Evolutionary conservation across 2,797 vertebrate species (phyloP), one percentile per base, ranked within the genome.

Genomic region (Pseudochirops cupreus): DNA sequence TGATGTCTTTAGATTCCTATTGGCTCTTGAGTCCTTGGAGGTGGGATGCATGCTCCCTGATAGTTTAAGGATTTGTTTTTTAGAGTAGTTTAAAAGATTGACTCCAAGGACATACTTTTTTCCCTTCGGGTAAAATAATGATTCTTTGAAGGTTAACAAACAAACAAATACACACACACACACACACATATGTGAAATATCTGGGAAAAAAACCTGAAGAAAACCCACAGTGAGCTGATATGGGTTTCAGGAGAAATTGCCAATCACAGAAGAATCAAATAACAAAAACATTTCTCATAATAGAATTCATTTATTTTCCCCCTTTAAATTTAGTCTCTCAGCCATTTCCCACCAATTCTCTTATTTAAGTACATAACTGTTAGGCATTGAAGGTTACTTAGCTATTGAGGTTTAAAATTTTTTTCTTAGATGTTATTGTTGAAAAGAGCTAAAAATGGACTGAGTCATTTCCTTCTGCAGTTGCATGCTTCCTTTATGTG

Each of bases 391-490:
- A 92, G 95, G 93, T 96, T 96, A 95, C 94, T 97, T 93, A 91
- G 91, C 94, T 98, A 95, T 97, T 97, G 97, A 98, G 96, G 92
- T 97, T 97, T 94, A 95, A 96, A 67, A 55, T 93, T 97, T 97
- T 82, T 97, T 97, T 93, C 97, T 98, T 97, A 94, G 97, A 97
- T 97, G 94, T 98, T 98, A 96, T 97, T 97, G 93, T 96, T 96
- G 95, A 96, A 95, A 95, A 97, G 97, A 97, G 96, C 92, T 97
- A 96, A 97, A 95, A 98, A 97, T 96, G 97, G 95, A 97, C 96
- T 95, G 95, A 96, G 94, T 97, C 91, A 90, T 94, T 97, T 94
- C 96, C 96, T 97, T 93, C 56, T 96, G 93, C 96, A 96, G 97
- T 94, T 92, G 0, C 26, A 14, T 59, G 92, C 96, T 98, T 98